These are phyloP conservation scores for Phalacrocorax brasilianus DNA, from an alignment of 2,113 vertebrate species.

Conservation along the genomic window DNA sequence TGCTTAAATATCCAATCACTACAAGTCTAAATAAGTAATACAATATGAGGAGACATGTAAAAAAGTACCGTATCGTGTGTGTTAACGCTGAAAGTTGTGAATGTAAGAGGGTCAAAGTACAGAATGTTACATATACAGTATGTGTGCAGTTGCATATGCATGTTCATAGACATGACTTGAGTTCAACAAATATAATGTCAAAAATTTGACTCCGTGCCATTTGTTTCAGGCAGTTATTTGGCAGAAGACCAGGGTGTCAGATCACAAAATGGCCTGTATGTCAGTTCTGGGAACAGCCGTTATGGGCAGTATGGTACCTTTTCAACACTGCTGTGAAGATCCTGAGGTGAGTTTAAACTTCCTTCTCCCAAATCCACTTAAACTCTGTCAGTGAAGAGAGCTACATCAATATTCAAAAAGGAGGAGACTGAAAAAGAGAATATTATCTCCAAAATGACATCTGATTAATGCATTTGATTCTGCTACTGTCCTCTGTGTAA, in stretches of 20 bases:
- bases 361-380: background rate
- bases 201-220: conserved; percentile 75
- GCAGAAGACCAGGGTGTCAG: conserved; percentile 90
- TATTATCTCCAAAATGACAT: background rate
- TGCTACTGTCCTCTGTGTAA: background rate
- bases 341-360: conserved; percentile 81
- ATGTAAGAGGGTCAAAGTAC: conserved; percentile 50
- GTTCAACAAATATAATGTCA: conserved; percentile 73
- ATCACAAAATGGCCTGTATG: conserved; percentile 89
- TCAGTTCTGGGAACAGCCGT: conserved; percentile 85
- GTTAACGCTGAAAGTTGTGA: conserved; percentile 22
- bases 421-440: background rate
- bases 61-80: background rate
- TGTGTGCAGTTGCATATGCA: conserved; percentile 46
- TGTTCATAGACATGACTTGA: conserved; percentile 64
- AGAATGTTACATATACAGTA: conserved; percentile 66
- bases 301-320: conserved; percentile 84
- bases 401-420: background rate
- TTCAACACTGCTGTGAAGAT: conserved; percentile 83
- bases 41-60: background rate
- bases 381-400: background rate
- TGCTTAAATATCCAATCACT: background rate
- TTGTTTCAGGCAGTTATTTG: conserved; percentile 88
- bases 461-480: background rate
- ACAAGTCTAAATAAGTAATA: background rate